phyloP scores from a whole-genome alignment of 2,797 vertebrate genomes.

The Cossypha polioptera region DNA sequence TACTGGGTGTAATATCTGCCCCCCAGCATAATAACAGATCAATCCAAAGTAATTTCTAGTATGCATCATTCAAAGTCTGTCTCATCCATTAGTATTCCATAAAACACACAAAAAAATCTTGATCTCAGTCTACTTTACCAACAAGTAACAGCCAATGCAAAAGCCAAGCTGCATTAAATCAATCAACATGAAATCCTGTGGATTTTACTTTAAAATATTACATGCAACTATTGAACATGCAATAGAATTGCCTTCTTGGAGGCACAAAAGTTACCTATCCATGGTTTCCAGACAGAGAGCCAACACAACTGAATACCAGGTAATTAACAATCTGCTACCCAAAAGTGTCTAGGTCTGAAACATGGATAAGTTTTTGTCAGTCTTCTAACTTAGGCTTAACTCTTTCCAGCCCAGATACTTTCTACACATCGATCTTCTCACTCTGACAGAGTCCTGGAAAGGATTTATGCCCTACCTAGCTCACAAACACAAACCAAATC shows the following conservation, averaged over 20 bases:
- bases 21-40: neutral
- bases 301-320: neutral
- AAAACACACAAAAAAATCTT: neutral
- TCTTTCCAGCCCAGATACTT: neutral
- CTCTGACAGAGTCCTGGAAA: neutral
- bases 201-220: neutral
- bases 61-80: neutral
- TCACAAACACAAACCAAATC: neutral
- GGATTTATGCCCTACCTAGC: neutral
- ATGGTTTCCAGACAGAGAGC: rapidly evolving
- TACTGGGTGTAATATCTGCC: neutral
- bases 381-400: neutral
- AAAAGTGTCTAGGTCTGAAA: neutral
- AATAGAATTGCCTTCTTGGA: neutral
- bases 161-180: neutral
- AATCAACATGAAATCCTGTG: rapidly evolving
- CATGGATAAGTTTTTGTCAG: rapidly evolving
- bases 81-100: rapidly evolving
- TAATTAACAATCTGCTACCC: neutral
- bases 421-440: rapidly evolving
- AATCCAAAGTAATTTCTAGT: neutral
- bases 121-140: neutral
- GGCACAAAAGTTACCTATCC: neutral
- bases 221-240: rapidly evolving
- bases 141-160: neutral